Evolutionary conservation across 1,140 invertebrate species (phyloP).

Genomic region (Pteromalus puparum): DNA sequence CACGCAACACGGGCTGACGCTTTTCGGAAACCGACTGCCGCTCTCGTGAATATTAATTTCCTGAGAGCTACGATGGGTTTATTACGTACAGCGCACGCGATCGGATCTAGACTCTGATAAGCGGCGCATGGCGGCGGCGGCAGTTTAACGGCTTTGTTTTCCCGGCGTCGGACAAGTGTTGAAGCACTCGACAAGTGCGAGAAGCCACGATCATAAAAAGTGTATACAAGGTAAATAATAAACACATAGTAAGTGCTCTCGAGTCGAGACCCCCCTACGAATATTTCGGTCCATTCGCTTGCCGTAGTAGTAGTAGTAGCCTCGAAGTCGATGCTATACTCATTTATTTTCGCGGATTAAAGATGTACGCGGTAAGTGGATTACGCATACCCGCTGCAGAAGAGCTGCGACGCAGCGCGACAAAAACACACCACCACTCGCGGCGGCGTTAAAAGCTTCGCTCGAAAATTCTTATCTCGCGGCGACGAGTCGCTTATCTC

Average conservation of each 20-base stretch:
- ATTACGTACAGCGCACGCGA: too few relatives aligned
- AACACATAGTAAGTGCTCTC: too few relatives aligned
- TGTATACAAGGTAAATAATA: too few relatives aligned
- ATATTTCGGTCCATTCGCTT: neutral
- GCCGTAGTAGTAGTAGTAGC: too few relatives aligned
- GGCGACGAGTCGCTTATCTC: constrained; percentile 42
- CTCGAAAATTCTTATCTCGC: constrained; percentile 40
- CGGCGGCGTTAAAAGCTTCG: constrained; percentile 20
- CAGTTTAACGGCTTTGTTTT: constrained; percentile 25
- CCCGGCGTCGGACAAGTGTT: constrained; percentile 1
- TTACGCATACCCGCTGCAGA: neutral
- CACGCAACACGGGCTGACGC: too few relatives aligned
- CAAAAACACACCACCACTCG: neutral
- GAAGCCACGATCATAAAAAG: neutral
- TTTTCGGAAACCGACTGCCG: neutral
- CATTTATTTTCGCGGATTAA: neutral
- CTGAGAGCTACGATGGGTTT: neutral
- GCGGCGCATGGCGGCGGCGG: neutral
- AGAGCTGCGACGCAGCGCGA: too few relatives aligned
- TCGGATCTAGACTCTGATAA: neutral
- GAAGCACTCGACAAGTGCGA: neutral
- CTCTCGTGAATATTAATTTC: neutral
- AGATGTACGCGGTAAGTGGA: constrained; percentile 17
- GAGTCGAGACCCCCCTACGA: neutral
- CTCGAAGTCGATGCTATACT: too few relatives aligned